Evolutionary conservation across 2,797 vertebrate genomes (phyloP).

Genomic region (Lepilemur septentrionalis): DNA sequence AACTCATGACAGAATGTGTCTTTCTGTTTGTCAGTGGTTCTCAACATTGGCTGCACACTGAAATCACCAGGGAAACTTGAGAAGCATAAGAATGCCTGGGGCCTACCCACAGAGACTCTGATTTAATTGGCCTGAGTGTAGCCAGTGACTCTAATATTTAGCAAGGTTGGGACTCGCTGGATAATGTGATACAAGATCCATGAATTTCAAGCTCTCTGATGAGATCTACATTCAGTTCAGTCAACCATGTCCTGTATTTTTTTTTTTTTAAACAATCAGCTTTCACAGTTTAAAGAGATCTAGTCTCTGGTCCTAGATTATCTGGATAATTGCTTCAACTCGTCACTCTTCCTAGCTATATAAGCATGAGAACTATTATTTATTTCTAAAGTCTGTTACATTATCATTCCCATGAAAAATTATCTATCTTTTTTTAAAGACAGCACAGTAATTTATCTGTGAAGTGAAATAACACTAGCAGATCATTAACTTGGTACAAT

Average conservation of each 20-base stretch:
- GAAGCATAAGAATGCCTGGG: background rate
- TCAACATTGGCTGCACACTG: background rate
- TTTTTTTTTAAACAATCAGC: background rate
- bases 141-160: background rate
- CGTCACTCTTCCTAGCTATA: conserved; percentile 23
- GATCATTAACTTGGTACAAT: conserved; percentile 74
- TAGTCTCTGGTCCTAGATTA: conserved; percentile 56
- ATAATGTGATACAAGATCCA: background rate
- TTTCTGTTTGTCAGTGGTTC: background rate
- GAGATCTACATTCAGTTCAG: background rate
- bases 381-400: conserved; percentile 67
- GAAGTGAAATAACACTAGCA: conserved; percentile 73
- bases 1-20: background rate
- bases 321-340: conserved; percentile 60
- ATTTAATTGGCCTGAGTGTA: background rate
- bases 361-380: conserved; percentile 60
- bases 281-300: conserved; percentile 48
- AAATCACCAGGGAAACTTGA: background rate
- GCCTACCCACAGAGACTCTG: background rate
- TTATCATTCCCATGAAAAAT: conserved; percentile 71
- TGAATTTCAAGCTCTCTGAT: background rate
- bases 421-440: conserved; percentile 71
- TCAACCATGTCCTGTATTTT: background rate
- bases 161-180: background rate
- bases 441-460: conserved; percentile 71